Evolutionary conservation across 2,797 vertebrate genomes (phyloP), one percentile per base, ranked within the genome.

Genomic region (Pelobates cultripes): DNA sequence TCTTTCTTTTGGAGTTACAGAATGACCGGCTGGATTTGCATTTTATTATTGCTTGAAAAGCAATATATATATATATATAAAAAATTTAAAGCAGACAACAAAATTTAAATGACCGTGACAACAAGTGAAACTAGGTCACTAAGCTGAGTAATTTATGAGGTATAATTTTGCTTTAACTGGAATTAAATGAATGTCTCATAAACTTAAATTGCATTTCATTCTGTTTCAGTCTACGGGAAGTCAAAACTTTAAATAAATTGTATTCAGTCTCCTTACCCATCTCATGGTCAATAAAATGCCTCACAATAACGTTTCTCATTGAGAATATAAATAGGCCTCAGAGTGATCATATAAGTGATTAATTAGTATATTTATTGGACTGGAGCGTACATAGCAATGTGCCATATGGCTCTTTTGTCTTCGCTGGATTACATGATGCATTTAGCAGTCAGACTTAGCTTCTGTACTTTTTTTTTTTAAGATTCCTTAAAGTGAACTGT

Each of bases 401-500:
- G 44, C 42, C 43, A 9, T 74, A 43, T 47, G 51, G 41, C 47
- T 61, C 63, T 14, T 41, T 60, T 17, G 47, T 28, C 70, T 73
- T 53, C 10, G 12, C 12, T 17, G 44, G 68, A 81, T 83, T 68
- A 61, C 51, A 69, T 63, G n/a, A 81, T 61, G 67, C 53, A 74
- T 64, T 47, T 69, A 53, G 15, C 55, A 17, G 40, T 43, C 28
- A n/a, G 44, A 40, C 41, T 51, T 42, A 71, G 2, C 75, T 82
- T 70, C 84, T 87, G 85, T 69, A 55, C 17, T 70, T 43, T 75
- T 51, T 44, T 47, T n/a, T 63, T 73, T 14, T 28, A n/a, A 69
- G 43, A 70, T 63, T 43, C 70, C 40, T 79, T 70, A 6, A 76
- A 75, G 68, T 73, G 78, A 89, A 84, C 87, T 88, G 86, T 85